phyloP scores from a whole-genome alignment of 2,888 invertebrate genomes.

The Eupithecia dodoneata region DNA sequence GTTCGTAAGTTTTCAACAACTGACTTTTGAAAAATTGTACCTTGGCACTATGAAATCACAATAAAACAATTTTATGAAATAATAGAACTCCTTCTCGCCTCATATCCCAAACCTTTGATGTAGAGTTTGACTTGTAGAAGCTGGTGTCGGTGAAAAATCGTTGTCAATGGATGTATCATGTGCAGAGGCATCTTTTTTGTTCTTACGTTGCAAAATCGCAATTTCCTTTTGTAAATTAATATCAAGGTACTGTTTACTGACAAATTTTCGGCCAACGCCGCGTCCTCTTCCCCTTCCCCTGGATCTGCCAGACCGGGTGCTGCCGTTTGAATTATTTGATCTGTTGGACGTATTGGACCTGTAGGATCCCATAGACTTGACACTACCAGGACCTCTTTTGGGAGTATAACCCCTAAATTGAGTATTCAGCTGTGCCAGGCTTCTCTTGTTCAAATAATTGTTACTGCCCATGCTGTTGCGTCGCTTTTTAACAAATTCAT shows the following conservation, averaged over 20 bases:
- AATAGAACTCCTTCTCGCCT: slow-evolving; percentile 20
- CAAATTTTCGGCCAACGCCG: slow-evolving; percentile 70
- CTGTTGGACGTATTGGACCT: slow-evolving; percentile 64
- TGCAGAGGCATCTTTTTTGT: slow-evolving; percentile 36
- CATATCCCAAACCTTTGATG: slow-evolving; percentile 75
- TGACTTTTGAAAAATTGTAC: background rate
- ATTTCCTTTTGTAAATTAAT: slow-evolving; percentile 76
- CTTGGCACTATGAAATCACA: slow-evolving; percentile 26
- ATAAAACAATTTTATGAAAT: slow-evolving; percentile 17
- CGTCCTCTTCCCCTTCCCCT: slow-evolving; percentile 70
- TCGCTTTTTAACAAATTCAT: slow-evolving; percentile 72
- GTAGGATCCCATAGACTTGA: slow-evolving; percentile 74
- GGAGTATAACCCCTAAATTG: slow-evolving; percentile 68
- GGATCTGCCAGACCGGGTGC: slow-evolving; percentile 60
- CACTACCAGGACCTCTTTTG: slow-evolving; percentile 74
- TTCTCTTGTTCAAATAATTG: slow-evolving; percentile 72
- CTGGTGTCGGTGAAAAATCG: slow-evolving; percentile 72
- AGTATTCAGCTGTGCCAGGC: slow-evolving; percentile 71
- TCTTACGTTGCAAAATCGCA: slow-evolving; percentile 75
- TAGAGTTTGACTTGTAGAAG: slow-evolving; percentile 71
- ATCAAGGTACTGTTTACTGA: slow-evolving; percentile 73
- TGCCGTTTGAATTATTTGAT: slow-evolving; percentile 65
- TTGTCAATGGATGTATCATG: slow-evolving; percentile 56
- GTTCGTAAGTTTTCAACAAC: background rate
- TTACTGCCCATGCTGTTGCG: slow-evolving; percentile 74